Conservation (phyloP, 2,797 vertebrate genomes). For the Premnoplex brunnescens region DNA sequence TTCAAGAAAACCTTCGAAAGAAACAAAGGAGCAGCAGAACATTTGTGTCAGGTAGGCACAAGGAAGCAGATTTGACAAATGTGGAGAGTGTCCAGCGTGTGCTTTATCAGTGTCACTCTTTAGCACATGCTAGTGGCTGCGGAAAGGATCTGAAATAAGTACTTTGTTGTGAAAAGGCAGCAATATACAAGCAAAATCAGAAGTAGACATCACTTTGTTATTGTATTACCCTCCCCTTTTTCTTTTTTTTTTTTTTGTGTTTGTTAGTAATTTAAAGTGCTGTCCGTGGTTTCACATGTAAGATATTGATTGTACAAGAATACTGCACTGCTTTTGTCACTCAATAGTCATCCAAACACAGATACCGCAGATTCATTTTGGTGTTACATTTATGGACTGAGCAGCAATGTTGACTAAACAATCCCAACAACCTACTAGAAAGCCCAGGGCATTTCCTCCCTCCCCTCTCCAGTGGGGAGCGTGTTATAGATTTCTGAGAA, state of each 20-base stretch:
- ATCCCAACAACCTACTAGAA: neutral
- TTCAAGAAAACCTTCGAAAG: neutral
- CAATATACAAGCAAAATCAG: neutral
- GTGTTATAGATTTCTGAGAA: constrained; percentile 41
- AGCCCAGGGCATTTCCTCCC: constrained; percentile 14
- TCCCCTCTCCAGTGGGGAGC: neutral
- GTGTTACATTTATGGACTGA: constrained; percentile 21
- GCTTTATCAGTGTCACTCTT: neutral
- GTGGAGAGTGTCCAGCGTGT: fast-evolving
- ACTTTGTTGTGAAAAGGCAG: neutral
- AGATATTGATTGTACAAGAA: constrained; percentile 36
- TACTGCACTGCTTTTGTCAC: neutral
- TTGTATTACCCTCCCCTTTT: neutral
- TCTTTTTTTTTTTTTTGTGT: no score
- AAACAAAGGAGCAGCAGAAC: neutral
- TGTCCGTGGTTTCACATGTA: neutral
- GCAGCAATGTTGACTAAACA: neutral
- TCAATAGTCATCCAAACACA: neutral
- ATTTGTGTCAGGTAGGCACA: neutral
- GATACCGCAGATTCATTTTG: neutral
- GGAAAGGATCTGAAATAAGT: neutral
- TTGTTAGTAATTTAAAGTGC: neutral
- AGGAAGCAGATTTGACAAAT: neutral
- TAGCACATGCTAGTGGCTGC: neutral
- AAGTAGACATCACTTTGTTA: neutral